Evolutionary conservation across 2,113 vertebrate genomes (phyloP), one percentile per base, ranked within the genome.

Genomic region (Proterorhinus semilunaris): DNA sequence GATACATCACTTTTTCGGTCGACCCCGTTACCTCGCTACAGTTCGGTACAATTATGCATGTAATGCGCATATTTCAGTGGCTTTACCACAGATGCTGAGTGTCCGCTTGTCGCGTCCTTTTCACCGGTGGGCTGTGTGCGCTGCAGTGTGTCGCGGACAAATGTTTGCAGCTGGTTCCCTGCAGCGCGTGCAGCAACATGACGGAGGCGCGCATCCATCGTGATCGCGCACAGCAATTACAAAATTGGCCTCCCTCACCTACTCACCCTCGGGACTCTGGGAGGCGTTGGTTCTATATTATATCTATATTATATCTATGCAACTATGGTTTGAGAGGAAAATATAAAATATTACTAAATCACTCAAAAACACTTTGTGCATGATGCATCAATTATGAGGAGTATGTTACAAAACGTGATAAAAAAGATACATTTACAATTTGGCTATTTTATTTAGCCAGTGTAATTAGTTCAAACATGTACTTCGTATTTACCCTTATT

Each of bases 121-220:
- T 64, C 54, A 15, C 53, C 68, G 49, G 13, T 49, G 53, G 51
- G 64, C 69, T 76, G 62, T 51, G 51, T 15, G 62, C 78, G 45
- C 79, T 66, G 84, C 86, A 58, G 82, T 10, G 46, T 71, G 50
- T 45, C 59, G 64, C 70, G 53, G 73, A 21, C 78, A 64, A 11
- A 71, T 53, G 69, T 76, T 61, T 55, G 86, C 85, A 77, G 89
- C 89, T 86, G 85, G 73, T 64, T 62, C 71, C 77, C 72, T 72
- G 83, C 84, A 81, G 75, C 87, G 75, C 87, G 47, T 66, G 74
- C 70, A 15, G 68, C 62, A 46, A 78, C 69, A 13, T 53, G 2
- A 16, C 86, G 82, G n/a, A 83, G 13, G 11, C 86, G 86, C 89
- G 87, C 57, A 78, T 51, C 69, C 68, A 6, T 36, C 78, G 85